A percentile compares a stretch with the other conserved stretches of the same genome.
phyloP scores from a whole-genome alignment of 2,797 vertebrate genomes.

The Hoplostethus mediterraneus region DNA sequence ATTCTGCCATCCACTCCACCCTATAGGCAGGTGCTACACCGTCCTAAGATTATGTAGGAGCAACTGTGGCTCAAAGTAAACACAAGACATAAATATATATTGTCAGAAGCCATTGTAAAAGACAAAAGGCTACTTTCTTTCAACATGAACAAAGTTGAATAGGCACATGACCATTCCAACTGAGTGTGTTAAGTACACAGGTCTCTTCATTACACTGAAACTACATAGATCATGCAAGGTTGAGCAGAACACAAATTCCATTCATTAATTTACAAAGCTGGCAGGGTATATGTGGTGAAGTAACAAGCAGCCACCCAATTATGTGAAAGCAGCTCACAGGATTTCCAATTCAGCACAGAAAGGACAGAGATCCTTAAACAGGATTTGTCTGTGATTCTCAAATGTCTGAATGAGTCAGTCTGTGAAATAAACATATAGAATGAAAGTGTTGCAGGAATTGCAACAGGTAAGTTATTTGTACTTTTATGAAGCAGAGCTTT shows the following conservation, averaged over 20 bases:
- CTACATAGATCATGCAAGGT: neutral
- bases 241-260: conserved; percentile 10
- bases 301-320: conserved; percentile 23
- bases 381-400: conserved; percentile 21
- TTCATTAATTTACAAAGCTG: conserved; percentile 35
- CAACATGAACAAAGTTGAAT: neutral
- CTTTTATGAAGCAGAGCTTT: no score
- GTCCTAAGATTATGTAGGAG: neutral
- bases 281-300: conserved; percentile 18
- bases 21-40: no score
- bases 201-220: neutral
- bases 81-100: neutral
- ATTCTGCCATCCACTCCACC: neutral
- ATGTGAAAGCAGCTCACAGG: conserved; percentile 19
- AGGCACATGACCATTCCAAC: neutral
- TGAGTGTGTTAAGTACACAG: neutral
- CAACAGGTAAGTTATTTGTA: neutral
- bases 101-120: neutral
- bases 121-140: neutral
- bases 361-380: conserved; percentile 1
- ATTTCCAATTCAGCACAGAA: conserved; percentile 19
- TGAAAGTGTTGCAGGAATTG: neutral
- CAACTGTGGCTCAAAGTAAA: neutral
- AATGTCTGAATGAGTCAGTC: conserved; percentile 10
- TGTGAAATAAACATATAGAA: conserved; percentile 6